Evolutionary conservation across 1,140 invertebrate species (phyloP).

Genomic region (Lepidurus packardi): DNA sequence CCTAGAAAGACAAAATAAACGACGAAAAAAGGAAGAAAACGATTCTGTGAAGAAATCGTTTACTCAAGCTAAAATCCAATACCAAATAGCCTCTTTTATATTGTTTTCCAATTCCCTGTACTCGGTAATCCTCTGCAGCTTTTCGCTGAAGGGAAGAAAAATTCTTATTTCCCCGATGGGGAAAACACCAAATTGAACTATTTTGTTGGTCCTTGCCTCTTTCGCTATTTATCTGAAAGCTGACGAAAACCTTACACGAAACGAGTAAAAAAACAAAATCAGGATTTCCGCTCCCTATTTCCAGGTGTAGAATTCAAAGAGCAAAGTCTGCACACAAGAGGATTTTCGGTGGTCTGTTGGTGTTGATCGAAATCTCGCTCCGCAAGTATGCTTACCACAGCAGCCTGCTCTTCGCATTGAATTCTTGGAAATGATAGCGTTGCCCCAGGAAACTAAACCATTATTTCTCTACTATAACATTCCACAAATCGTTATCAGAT

Average conservation of each 20-base stretch:
- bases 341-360: neutral
- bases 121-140: slow-evolving; percentile 1
- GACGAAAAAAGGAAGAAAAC: neutral
- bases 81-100: neutral
- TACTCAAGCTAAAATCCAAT: neutral
- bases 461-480: neutral
- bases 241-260: neutral
- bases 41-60: neutral
- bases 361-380: neutral
- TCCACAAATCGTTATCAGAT: neutral
- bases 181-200: slow-evolving; percentile 4
- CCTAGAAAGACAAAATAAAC: neutral
- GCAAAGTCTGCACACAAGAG: neutral
- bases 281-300: neutral
- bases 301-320: neutral
- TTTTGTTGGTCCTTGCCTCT: neutral
- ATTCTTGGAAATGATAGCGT: neutral
- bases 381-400: no score
- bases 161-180: neutral
- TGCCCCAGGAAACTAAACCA: neutral
- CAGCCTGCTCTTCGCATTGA: neutral
- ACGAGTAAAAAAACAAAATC: neutral
- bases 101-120: slow-evolving; percentile 2
- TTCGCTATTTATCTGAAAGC: neutral
- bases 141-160: neutral